phyloP scores from a whole-genome alignment of 2,113 vertebrate species.

The Corynorhinus townsendii region DNA sequence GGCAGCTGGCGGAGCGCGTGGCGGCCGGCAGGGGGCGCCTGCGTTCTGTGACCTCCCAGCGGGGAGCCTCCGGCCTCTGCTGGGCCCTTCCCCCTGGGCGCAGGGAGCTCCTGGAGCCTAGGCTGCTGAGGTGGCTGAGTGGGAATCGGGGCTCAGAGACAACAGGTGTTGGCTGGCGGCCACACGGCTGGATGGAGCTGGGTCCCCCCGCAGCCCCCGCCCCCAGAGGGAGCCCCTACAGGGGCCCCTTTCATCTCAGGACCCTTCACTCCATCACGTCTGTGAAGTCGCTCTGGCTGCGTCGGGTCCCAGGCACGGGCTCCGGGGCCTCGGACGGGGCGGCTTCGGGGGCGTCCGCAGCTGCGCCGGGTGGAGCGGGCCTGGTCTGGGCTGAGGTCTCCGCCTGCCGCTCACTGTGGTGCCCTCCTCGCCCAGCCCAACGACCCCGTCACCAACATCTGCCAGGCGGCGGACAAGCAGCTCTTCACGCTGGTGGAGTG shows the following conservation, averaged over 20 bases:
- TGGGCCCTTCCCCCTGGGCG: neutral
- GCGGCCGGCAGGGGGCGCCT: accelerated
- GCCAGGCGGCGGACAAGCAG: conserved; percentile 98
- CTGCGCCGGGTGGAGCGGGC: accelerated
- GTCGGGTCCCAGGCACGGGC: too few species aligned
- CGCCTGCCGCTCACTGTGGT: neutral
- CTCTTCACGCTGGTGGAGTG: conserved; percentile 98
- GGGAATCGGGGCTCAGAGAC: neutral
- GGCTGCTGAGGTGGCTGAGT: neutral
- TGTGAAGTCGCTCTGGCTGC: accelerated
- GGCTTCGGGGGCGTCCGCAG: accelerated
- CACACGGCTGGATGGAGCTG: neutral
- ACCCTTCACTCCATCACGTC: accelerated
- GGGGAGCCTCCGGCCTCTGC: neutral
- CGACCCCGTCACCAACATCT: conserved; percentile 98
- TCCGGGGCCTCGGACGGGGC: accelerated
- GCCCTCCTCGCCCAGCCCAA: conserved; percentile 84
- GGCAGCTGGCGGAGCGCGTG: neutral
- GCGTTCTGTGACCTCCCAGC: neutral
- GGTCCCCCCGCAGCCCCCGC: neutral
- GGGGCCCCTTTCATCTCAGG: neutral
- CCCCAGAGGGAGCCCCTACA: accelerated
- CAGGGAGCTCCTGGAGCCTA: accelerated
- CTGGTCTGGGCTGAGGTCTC: accelerated
- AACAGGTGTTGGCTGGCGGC: neutral